These are phyloP conservation scores for Erpetoichthys calabaricus DNA, from an alignment of 2,797 vertebrate species.

Conservation along the genomic window DNA sequence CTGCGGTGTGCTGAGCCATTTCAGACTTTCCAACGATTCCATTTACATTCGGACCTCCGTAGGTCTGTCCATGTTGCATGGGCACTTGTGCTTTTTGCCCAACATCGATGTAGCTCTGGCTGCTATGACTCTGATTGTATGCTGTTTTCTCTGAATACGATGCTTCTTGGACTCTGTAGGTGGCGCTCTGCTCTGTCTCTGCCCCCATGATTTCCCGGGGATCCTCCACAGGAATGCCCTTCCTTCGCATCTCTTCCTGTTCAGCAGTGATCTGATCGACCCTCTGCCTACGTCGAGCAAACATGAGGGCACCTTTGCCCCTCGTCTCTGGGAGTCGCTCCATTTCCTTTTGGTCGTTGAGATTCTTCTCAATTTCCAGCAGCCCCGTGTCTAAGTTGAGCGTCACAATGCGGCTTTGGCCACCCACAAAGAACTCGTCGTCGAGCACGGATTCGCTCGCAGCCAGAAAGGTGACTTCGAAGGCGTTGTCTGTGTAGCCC, in stretches of 20 bases:
- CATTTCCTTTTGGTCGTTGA: slow-evolving; percentile 61
- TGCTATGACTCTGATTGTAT: slow-evolving; percentile 29
- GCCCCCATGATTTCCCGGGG: slow-evolving; percentile 23
- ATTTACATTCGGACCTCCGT: slow-evolving; percentile 48
- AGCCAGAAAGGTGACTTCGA: slow-evolving; percentile 64
- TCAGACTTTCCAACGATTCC: slow-evolving; percentile 40
- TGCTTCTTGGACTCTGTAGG: slow-evolving; percentile 25
- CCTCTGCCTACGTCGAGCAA: slow-evolving; percentile 74
- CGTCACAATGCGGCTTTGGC: slow-evolving; percentile 51
- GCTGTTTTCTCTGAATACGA: slow-evolving; percentile 37
- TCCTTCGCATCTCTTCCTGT: slow-evolving; percentile 67
- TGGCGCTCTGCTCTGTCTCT: slow-evolving; percentile 24
- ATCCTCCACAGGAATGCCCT: slow-evolving; percentile 49
- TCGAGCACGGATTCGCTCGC: slow-evolving; percentile 64
- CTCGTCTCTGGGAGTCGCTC: slow-evolving; percentile 76
- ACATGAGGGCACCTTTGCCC: slow-evolving; percentile 92
- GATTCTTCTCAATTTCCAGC: slow-evolving; percentile 68
- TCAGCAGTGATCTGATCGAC: slow-evolving; percentile 90
- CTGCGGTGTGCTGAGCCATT: slow-evolving; percentile 31
- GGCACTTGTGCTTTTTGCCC: slow-evolving; percentile 36
- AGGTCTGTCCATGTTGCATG: slow-evolving; percentile 3
- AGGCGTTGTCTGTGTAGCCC: slow-evolving; percentile 46
- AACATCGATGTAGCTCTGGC: slow-evolving; percentile 62
- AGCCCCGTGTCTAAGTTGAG: slow-evolving; percentile 79
- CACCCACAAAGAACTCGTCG: slow-evolving; percentile 56